phyloP scores from a whole-genome alignment of 1,140 invertebrate species.

The Aphelenchoides fujianensis region DNA sequence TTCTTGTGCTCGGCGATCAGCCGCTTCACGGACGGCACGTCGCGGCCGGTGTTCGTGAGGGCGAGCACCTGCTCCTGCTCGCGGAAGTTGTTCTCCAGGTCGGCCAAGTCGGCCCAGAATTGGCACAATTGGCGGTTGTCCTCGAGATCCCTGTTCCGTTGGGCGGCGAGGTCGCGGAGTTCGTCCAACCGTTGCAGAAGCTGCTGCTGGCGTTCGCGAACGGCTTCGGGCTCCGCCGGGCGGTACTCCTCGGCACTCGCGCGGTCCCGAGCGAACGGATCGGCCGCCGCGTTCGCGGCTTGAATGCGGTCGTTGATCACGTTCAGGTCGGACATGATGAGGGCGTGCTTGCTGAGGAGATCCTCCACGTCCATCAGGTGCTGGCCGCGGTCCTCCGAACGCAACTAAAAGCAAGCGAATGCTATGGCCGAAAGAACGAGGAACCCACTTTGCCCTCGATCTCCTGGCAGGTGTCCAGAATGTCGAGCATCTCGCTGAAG shows the following conservation, averaged over 20 bases:
- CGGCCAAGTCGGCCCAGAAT: constrained; percentile 99
- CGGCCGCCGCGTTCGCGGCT: constrained; percentile 86
- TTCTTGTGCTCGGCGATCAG: constrained; percentile 73
- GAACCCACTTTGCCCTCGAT: constrained; percentile 65
- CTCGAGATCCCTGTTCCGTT: constrained; percentile 81
- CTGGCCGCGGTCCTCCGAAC: constrained; percentile 96
- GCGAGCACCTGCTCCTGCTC: constrained; percentile 98
- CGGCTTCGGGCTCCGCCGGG: constrained; percentile 89
- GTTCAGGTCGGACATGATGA: constrained; percentile 96
- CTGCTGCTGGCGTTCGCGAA: constrained; percentile 87
- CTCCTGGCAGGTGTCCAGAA: constrained; percentile 87
- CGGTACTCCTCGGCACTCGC: constrained; percentile 74
- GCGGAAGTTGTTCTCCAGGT: constrained; percentile 99
- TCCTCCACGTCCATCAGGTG: constrained; percentile 99
- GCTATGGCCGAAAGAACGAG: no score
- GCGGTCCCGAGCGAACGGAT: constrained; percentile 84
- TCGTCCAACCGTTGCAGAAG: constrained; percentile 78
- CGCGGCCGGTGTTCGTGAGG: constrained; percentile 81
- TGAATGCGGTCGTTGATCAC: constrained; percentile 94
- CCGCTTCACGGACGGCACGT: constrained; percentile 80
- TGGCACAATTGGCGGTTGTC: constrained; percentile 96
- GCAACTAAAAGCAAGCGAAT: no score
- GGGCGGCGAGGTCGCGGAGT: constrained; percentile 87
- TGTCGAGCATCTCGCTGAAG: constrained; percentile 93
- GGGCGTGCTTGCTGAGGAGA: constrained; percentile 90